Evolutionary conservation across 2,888 invertebrate species (phyloP).

Genomic region (Hirtodrosophila trivittata): DNA sequence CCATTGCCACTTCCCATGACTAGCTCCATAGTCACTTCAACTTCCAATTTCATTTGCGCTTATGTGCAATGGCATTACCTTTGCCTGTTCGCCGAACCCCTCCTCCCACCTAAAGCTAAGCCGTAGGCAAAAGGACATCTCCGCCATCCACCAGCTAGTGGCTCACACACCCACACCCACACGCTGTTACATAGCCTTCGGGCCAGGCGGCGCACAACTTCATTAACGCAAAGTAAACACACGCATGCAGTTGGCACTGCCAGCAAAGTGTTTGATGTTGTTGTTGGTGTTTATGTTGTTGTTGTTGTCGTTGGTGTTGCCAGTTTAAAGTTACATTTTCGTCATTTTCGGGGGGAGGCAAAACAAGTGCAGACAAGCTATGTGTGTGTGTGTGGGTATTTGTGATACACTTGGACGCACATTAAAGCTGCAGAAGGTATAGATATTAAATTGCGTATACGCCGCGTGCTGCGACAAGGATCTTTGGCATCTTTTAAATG

Average conservation of each 20-base stretch:
- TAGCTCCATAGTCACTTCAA: conserved; percentile 39
- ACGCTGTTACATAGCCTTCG: conserved; percentile 22
- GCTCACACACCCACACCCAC: not conserved
- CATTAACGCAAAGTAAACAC: conserved; percentile 78
- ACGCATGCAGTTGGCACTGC: conserved; percentile 72
- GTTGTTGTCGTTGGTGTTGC: conserved; percentile 20
- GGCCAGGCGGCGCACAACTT: conserved; percentile 61
- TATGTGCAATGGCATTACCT: conserved; percentile 66
- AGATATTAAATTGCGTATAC: conserved; percentile 47
- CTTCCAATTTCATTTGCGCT: conserved; percentile 72
- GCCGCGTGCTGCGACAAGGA: conserved; percentile 13
- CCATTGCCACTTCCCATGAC: conserved; percentile 19
- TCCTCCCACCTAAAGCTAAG: conserved; percentile 54
- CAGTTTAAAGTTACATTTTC: conserved; percentile 77
- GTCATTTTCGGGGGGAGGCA: conserved; percentile 23
- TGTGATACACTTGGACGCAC: conserved; percentile 42
- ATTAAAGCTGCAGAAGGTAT: conserved; percentile 44
- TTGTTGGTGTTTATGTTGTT: conserved; percentile 27
- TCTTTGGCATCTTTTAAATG: conserved; percentile 50
- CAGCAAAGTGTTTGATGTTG: conserved; percentile 76
- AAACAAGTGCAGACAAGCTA: conserved; percentile 38
- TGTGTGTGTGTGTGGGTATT: conserved; percentile 20
- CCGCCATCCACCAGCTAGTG: not conserved
- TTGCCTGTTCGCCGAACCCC: conserved; percentile 42
- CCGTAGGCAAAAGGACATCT: conserved; percentile 29